These are phyloP conservation scores for Chiloscyllium punctatum DNA, from an alignment of 2,797 vertebrate genomes.

Conservation along the genomic window DNA sequence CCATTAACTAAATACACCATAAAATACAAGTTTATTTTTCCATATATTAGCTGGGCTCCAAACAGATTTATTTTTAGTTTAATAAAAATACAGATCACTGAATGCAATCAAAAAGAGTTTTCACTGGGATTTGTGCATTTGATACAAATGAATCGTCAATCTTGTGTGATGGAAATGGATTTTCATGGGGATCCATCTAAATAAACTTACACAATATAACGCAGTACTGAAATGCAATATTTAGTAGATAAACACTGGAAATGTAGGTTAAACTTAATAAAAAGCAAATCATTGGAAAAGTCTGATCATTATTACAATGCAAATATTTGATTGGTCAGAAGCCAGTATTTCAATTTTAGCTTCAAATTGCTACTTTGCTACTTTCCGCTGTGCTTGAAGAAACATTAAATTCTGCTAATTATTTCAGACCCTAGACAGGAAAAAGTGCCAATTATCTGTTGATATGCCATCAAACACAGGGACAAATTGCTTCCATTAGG, in stretches of 20 bases:
- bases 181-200: not conserved
- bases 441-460: conserved; percentile 58
- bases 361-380: not conserved
- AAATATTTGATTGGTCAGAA: not conserved
- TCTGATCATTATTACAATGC: not conserved
- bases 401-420: conserved; percentile 51
- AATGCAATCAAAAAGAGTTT: not conserved
- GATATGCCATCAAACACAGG: conserved; percentile 55
- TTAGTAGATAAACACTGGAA: not conserved
- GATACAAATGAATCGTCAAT: not conserved
- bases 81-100: not conserved
- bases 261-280: not conserved
- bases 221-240: not conserved
- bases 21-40: not conserved
- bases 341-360: too few relatives aligned
- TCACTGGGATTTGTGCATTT: too few relatives aligned
- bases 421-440: conserved; percentile 53
- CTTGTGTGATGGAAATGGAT: not conserved
- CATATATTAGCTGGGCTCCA: not conserved
- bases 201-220: not conserved
- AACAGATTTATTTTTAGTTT: not conserved
- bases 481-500: conserved; percentile 61
- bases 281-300: not conserved
- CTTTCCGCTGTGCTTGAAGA: not conserved
- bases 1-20: not conserved